Evolutionary conservation across 2,888 invertebrate species (phyloP).

Genomic region (Acleris literana): DNA sequence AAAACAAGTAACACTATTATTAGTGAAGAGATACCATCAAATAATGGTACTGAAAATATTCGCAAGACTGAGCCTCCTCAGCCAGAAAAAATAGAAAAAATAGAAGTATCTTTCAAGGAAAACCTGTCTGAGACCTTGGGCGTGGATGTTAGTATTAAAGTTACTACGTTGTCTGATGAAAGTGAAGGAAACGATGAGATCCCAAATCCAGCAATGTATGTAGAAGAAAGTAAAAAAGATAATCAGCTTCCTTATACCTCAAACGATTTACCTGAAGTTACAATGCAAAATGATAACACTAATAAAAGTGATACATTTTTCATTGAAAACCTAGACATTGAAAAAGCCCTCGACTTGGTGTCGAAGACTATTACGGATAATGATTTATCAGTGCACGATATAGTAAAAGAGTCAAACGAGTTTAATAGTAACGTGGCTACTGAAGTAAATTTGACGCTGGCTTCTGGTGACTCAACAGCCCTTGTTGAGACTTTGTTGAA

Average conservation of each 20-base stretch:
- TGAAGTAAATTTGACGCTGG: conserved; percentile 2
- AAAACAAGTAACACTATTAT: background rate
- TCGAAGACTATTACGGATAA: background rate
- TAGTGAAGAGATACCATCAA: background rate
- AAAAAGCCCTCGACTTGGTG: background rate
- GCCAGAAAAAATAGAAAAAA: conserved; percentile 12
- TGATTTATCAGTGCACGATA: background rate
- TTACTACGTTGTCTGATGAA: background rate
- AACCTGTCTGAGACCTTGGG: background rate
- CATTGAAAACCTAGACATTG: background rate
- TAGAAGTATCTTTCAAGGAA: conserved; percentile 8
- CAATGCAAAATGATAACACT: background rate
- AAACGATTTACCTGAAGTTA: conserved; percentile 6
- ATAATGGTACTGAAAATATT: background rate
- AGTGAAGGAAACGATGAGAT: background rate
- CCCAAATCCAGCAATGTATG: background rate
- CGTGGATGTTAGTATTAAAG: conserved; percentile 11
- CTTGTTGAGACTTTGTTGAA: background rate
- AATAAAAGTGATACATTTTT: background rate
- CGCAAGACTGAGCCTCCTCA: background rate
- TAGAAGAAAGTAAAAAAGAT: background rate
- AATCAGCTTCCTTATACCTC: background rate
- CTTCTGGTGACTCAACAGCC: background rate
- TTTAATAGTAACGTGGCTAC: conserved; percentile 12
- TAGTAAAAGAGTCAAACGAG: background rate